These are phyloP conservation scores for Tipula helvola DNA, from an alignment of 2,888 invertebrate genomes.

Conservation along the genomic window DNA sequence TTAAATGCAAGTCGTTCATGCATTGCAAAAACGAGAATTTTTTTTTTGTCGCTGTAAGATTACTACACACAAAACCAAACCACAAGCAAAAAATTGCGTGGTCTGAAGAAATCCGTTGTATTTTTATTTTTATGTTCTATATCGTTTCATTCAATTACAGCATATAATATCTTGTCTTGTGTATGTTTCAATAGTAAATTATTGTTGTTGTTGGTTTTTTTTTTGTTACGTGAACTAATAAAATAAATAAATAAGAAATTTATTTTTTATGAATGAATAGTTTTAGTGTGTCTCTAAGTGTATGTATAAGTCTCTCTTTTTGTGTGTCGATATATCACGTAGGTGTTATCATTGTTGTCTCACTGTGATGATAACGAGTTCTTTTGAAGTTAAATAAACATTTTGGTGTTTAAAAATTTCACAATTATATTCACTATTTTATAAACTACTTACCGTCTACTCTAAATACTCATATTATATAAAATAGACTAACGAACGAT, in stretches of 20 bases:
- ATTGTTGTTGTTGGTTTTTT: background rate
- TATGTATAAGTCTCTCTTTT: background rate
- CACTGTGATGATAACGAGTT: background rate
- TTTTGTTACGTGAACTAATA: background rate
- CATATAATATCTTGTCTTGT: background rate
- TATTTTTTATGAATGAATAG: background rate
- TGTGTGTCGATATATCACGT: background rate
- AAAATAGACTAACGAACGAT: background rate
- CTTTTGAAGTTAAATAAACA: background rate
- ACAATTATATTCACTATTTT: background rate
- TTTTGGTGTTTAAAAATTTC: background rate
- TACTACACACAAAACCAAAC: background rate
- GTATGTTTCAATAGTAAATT: background rate
- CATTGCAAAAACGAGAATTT: background rate
- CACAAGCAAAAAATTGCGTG: background rate
- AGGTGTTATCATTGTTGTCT: background rate
- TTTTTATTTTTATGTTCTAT: background rate
- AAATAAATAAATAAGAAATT: background rate
- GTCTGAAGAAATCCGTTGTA: background rate
- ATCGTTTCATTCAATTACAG: background rate
- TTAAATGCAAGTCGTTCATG: background rate
- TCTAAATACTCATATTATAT: background rate
- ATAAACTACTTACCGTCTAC: background rate
- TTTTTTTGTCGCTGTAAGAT: background rate
- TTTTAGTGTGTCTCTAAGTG: background rate